These are phyloP conservation scores for Phyllotreta striolata DNA, from an alignment of 2,888 invertebrate genomes.

Conservation along the genomic window DNA sequence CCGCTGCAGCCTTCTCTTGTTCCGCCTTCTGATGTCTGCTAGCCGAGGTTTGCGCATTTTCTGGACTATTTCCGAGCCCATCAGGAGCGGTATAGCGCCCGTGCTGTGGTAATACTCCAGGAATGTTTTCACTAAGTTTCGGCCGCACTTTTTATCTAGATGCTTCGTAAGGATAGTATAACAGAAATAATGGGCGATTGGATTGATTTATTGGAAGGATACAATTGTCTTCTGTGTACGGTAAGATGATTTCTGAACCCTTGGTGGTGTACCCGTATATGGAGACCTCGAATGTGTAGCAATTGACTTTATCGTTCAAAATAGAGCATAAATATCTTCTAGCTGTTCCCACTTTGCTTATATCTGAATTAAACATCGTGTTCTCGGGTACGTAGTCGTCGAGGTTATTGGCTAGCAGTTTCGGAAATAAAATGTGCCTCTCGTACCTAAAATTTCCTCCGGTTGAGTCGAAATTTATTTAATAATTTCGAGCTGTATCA, in stretches of 20 bases:
- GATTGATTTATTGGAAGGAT: slow-evolving; percentile 70
- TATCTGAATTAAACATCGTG: slow-evolving; percentile 93
- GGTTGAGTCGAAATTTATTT: not conserved
- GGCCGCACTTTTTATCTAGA: slow-evolving; percentile 78
- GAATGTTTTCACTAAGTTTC: slow-evolving; percentile 78
- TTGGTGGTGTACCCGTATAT: slow-evolving; percentile 86
- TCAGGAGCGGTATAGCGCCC: slow-evolving; percentile 69
- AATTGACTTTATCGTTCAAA: slow-evolving; percentile 81
- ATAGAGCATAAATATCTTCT: slow-evolving; percentile 81
- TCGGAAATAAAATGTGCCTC: slow-evolving; percentile 93
- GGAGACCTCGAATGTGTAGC: slow-evolving; percentile 90
- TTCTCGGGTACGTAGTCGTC: slow-evolving; percentile 87
- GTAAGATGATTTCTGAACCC: slow-evolving; percentile 74
- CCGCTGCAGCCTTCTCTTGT: slow-evolving; percentile 56
- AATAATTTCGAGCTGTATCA: slow-evolving; percentile 32
- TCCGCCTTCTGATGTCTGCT: slow-evolving; percentile 49
- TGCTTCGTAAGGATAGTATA: slow-evolving; percentile 43
- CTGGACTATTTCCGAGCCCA: slow-evolving; percentile 59
- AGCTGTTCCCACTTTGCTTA: slow-evolving; percentile 84
- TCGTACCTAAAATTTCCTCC: slow-evolving; percentile 76
- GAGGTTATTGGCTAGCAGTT: slow-evolving; percentile 84
- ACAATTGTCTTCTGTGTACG: slow-evolving; percentile 96
- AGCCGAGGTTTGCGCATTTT: slow-evolving; percentile 47
- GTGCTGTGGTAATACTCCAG: slow-evolving; percentile 82
- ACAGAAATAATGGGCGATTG: not conserved